Base-by-base conservation (phyloP, 2,113 vertebrate genomes). In the Charina bottae region DNA sequence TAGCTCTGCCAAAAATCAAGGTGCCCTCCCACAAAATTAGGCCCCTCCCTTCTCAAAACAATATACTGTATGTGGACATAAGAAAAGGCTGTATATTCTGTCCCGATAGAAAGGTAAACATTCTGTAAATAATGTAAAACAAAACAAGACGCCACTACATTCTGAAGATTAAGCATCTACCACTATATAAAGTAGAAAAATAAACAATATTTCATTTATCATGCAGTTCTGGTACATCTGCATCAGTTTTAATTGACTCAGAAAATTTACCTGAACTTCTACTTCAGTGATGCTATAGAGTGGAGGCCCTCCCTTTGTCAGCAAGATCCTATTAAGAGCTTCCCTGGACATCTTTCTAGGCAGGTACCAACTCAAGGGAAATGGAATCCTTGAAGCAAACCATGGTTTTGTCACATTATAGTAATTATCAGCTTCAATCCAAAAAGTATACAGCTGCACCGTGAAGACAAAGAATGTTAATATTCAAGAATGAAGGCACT, bases 371-470 rank as follows among this genome's bases (percentile, higher is more conserved):
- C 97, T 99, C 68, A 99, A 95, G 0, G 99, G 99, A 94, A 99
- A 99, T 0, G 99, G 98, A 93, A 98, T 99, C 91, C 93, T 98
- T 86, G 99, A 99, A 42, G 98, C 98, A 96, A 99, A 99, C 99
- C 99, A 99, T 0, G 99, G 99, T 92, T 98, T 98, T 85, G 99
- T 99, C 96, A 99, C 95, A 95, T 95, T 98, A 94, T 98, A 97
- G 92, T 99, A 99, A 97, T 99, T 99, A 95, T 99, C 99, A 86
- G 97, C 96, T 85, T 99, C 99, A 92, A 99, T 98, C 99, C 99
- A 99, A 97, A 99, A 99, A n/a, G 99, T 99, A 95, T 99, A 98
- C 94, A 99, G 96, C 99, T 99, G 93, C 33, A 95, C 2, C 89
- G 96, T 94, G 37, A 93, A 6, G 87, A 92, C 9, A 8, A 90